Base-by-base conservation (phyloP, 1,140 invertebrate species). In the Babylonia areolata region DNA sequence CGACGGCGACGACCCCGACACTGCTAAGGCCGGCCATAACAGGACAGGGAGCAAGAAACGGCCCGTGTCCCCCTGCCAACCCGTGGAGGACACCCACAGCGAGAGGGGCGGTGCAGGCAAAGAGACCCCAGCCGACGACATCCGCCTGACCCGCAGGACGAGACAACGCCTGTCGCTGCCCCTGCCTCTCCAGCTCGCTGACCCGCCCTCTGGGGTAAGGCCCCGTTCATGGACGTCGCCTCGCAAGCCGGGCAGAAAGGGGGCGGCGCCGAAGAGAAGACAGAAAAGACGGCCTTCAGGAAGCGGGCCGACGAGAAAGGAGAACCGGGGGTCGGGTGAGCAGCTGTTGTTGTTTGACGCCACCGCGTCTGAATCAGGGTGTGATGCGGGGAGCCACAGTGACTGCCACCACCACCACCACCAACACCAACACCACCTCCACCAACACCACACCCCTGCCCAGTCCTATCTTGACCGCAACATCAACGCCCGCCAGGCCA, bases 401-500 rank as follows among this genome's bases (percentile, higher is more conserved):
- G n/a, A n/a, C n/a, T n/a, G n/a, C n/a, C n/a, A n/a, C n/a, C n/a
- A n/a, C n/a, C n/a, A n/a, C n/a, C n/a, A n/a, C n/a, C n/a, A n/a
- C n/a, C n/a, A n/a, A n/a, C n/a, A n/a, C n/a, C n/a, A n/a, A n/a
- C n/a, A n/a, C n/a, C n/a, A n/a, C n/a, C n/a, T n/a, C n/a, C n/a
- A n/a, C n/a, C n/a, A n/a, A n/a, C n/a, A n/a, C 35, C 17, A 78
- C 5, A 35, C 15, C 35, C 5, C 6, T 28, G 35, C 15, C 12
- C 40, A 28, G 78, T 28, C 40, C 20, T 3, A 40, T 40, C 11
- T 9, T 39, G 75, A 40, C 75, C 3, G 23, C 0, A 77, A 54
- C 46, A 35, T 28, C 20, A 80, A 80, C 78, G 78, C 78, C 78
- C 0, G 46, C 20, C 31, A 80, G 42, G 46, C 78, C 78, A 31